These are phyloP conservation scores for Scaeva pyrastri DNA, from an alignment of 2,888 invertebrate species.

Conservation along the genomic window DNA sequence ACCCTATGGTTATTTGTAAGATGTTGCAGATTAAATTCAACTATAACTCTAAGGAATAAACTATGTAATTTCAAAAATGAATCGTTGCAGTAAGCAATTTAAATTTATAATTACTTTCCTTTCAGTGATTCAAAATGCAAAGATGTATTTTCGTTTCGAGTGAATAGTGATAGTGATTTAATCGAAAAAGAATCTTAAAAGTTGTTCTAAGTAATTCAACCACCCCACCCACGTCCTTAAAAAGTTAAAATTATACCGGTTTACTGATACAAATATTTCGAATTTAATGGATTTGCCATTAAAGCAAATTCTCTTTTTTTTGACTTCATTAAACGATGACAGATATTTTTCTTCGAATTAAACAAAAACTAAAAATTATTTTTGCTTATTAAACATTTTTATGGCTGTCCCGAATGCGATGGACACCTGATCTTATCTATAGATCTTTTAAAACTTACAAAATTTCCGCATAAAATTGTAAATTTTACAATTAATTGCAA, in stretches of 20 bases:
- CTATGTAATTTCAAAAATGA: neutral
- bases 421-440: constrained; percentile 16
- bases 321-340: neutral
- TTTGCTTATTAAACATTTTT: neutral
- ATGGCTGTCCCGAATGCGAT: neutral
- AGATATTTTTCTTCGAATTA: neutral
- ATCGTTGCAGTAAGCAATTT: neutral
- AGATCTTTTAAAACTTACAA: constrained; percentile 5
- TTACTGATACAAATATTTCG: constrained; percentile 11
- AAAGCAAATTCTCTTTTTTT: neutral
- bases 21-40: no score
- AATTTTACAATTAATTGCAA: constrained; percentile 38
- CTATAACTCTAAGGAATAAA: no score
- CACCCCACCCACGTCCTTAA: neutral
- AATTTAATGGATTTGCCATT: neutral
- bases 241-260: neutral
- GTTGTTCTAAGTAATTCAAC: neutral
- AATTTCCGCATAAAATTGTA: constrained; percentile 53
- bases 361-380: neutral
- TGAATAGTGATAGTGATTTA: neutral
- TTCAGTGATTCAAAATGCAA: neutral
- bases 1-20: no score
- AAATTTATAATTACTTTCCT: neutral
- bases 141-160: neutral
- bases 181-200: neutral